A percentile compares a stretch with the other conserved stretches of the same genome.
Conservation (phyloP, 2,888 invertebrate species). For the Candidula unifasciata region DNA sequence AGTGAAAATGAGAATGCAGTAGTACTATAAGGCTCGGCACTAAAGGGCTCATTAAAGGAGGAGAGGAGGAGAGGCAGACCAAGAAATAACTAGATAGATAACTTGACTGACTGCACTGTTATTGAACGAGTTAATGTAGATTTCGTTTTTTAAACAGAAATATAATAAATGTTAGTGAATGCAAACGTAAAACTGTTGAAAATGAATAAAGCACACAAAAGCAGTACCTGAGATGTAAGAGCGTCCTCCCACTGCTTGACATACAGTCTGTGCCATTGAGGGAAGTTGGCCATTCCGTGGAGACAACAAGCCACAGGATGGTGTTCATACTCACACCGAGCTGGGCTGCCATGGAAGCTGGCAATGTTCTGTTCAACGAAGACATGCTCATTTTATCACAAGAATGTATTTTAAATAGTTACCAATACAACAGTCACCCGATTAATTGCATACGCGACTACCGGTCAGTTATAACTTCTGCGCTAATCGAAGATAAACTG, state of each 20-base stretch:
- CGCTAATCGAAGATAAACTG: too few relatives aligned
- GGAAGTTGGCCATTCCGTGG: slow-evolving; percentile 60
- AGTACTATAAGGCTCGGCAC: too few relatives aligned
- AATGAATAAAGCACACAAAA: neutral
- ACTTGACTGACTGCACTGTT: too few relatives aligned
- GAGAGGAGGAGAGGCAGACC: too few relatives aligned
- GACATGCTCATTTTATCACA: slow-evolving; percentile 34
- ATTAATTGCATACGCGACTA: too few relatives aligned
- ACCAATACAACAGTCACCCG: too few relatives aligned
- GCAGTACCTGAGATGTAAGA: slow-evolving; percentile 10
- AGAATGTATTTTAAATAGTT: too few relatives aligned
- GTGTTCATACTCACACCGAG: slow-evolving; percentile 49
- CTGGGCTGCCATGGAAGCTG: slow-evolving; percentile 56
- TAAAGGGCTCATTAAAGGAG: too few relatives aligned
- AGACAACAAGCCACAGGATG: slow-evolving; percentile 55
- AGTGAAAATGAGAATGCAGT: too few relatives aligned
- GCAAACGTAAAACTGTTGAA: neutral
- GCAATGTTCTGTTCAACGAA: slow-evolving; percentile 51
- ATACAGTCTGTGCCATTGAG: slow-evolving; percentile 59
- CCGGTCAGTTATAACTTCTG: too few relatives aligned
- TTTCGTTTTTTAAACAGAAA: neutral
- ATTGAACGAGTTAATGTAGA: too few relatives aligned
- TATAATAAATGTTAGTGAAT: neutral
- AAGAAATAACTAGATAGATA: too few relatives aligned
- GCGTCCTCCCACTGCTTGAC: slow-evolving; percentile 51